phyloP scores from a whole-genome alignment of 2,113 vertebrate species.

The Cebus imitator region DNA sequence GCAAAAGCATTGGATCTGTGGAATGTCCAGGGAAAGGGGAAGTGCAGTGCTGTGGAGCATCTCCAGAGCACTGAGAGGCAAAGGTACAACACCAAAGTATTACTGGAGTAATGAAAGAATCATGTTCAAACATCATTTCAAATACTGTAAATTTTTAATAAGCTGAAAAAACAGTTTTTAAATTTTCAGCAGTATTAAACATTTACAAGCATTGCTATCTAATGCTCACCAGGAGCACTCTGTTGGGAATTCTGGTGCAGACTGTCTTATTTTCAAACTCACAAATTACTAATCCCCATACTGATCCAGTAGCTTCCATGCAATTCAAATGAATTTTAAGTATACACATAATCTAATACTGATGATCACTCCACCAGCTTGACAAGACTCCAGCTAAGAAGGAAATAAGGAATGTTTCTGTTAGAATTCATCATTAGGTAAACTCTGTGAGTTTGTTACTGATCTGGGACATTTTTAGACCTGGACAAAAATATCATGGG shows the following conservation, averaged over 20 bases:
- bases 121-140: neutral
- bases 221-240: neutral
- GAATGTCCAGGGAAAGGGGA: rapidly evolving
- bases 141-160: neutral
- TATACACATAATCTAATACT: neutral
- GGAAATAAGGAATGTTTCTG: neutral
- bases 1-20: rapidly evolving
- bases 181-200: neutral
- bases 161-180: neutral
- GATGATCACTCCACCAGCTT: neutral
- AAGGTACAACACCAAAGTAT: neutral
- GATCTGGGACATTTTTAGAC: neutral
- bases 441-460: neutral
- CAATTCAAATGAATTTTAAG: neutral
- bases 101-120: neutral
- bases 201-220: neutral
- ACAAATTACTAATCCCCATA: neutral
- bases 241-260: neutral
- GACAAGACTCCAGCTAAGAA: neutral
- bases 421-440: too few relatives aligned
- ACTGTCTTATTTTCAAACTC: neutral
- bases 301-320: neutral
- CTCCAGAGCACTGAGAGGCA: neutral
- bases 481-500: neutral
- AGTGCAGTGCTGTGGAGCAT: rapidly evolving